phyloP scores from a whole-genome alignment of 2,888 invertebrate species.

The Endomychus coccineus region DNA sequence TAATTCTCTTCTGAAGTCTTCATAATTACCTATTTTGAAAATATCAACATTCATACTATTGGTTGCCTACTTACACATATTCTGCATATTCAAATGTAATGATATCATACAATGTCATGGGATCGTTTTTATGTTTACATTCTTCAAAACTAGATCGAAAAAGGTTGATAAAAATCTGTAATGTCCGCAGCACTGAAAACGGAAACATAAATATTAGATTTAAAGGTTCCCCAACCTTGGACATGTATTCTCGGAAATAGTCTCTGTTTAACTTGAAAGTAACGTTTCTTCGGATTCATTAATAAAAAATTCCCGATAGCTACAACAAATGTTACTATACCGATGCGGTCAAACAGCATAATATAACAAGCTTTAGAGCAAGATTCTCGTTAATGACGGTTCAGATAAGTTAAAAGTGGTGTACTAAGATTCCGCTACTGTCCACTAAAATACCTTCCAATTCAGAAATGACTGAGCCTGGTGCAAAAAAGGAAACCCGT shows the following conservation, averaged over 20 bases:
- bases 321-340: conserved; percentile 34
- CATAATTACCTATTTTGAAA: too few relatives aligned
- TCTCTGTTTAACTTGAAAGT: conserved; percentile 31
- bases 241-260: conserved; percentile 30
- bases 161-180: too few relatives aligned
- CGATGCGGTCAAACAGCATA: conserved; percentile 28
- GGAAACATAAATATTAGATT: conserved; percentile 15
- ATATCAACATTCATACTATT: too few relatives aligned
- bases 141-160: too few relatives aligned
- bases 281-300: conserved; percentile 35
- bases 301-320: conserved; percentile 33
- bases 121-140: too few relatives aligned
- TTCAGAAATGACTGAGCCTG: conserved; percentile 21
- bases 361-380: conserved; percentile 36
- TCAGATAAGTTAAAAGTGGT: conserved; percentile 41
- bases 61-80: too few relatives aligned
- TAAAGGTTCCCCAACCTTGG: conserved; percentile 9
- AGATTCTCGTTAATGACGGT: conserved; percentile 40
- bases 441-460: conserved; percentile 34
- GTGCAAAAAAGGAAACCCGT: conserved; percentile 31
- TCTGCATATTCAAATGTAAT: too few relatives aligned
- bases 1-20: too few relatives aligned
- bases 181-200: too few relatives aligned
- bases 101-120: too few relatives aligned
- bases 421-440: conserved; percentile 44